phyloP scores from a whole-genome alignment of 2,113 vertebrate species.

The Oncorhynchus keta region DNA sequence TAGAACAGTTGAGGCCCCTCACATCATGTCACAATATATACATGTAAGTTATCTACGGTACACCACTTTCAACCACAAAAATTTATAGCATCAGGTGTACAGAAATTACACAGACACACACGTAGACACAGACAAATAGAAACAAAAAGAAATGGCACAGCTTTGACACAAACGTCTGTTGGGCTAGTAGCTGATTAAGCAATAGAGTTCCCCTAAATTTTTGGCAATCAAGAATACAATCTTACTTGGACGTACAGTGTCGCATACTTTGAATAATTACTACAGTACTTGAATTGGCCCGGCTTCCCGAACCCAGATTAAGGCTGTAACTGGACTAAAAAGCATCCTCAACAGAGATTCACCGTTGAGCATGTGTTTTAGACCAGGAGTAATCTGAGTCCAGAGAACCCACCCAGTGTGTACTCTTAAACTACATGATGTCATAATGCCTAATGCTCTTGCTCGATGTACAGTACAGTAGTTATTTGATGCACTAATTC shows the following conservation, averaged over 20 bases:
- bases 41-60: background rate
- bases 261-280: background rate
- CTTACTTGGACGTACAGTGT: background rate
- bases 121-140: slow-evolving; percentile 7
- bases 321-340: background rate
- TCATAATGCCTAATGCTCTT: too few relatives aligned
- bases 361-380: too few relatives aligned
- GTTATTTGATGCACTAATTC: too few relatives aligned
- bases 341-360: too few relatives aligned
- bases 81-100: background rate
- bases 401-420: too few relatives aligned
- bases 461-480: too few relatives aligned
- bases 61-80: background rate
- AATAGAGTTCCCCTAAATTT: background rate
- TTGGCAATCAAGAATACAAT: background rate
- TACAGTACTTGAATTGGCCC: background rate
- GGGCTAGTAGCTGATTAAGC: slow-evolving; percentile 32
- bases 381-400: too few relatives aligned
- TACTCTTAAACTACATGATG: too few relatives aligned
- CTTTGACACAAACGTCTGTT: slow-evolving; percentile 2
- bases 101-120: slow-evolving; percentile 3
- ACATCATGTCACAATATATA: slow-evolving; percentile 10
- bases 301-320: background rate
- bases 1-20: background rate
- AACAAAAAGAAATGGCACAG: background rate